phyloP scores from a whole-genome alignment of 2,888 invertebrate genomes.

The Shargacucullia verbasci region DNA sequence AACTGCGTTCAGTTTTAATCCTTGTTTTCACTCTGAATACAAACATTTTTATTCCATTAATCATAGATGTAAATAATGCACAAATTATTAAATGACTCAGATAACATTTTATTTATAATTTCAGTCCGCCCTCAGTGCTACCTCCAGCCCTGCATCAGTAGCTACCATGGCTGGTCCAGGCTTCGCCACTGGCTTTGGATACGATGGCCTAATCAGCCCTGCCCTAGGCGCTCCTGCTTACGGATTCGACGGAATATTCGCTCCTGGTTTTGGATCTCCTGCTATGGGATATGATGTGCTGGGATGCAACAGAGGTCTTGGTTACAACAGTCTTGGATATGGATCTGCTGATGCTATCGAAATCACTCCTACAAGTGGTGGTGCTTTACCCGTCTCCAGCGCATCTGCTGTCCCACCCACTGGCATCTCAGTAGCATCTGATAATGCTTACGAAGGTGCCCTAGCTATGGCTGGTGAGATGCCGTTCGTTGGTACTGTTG shows the following conservation, averaged over 20 bases:
- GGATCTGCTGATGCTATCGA: conserved; percentile 5
- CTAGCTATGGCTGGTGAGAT: conserved; percentile 23
- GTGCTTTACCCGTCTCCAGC: conserved; percentile 50
- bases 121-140: too few relatives aligned
- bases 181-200: conserved; percentile 4
- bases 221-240: conserved; percentile 1
- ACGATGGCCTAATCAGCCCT: not conserved
- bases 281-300: too few relatives aligned
- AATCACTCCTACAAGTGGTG: conserved; percentile 30
- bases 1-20: too few relatives aligned
- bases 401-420: conserved; percentile 27
- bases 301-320: conserved; percentile 9
- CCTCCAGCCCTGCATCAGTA: too few relatives aligned
- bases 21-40: too few relatives aligned
- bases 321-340: not conserved
- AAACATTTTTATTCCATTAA: too few relatives aligned
- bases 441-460: conserved; percentile 24
- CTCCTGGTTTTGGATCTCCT: too few relatives aligned
- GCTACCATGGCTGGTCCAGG: conserved; percentile 16
- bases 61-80: too few relatives aligned
- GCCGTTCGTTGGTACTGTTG: conserved; percentile 48
- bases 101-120: too few relatives aligned
- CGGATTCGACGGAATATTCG: not conserved
- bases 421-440: conserved; percentile 26
- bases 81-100: too few relatives aligned